These are phyloP conservation scores for Catharus ustulatus DNA, from an alignment of 2,797 vertebrate genomes.

Conservation along the genomic window DNA sequence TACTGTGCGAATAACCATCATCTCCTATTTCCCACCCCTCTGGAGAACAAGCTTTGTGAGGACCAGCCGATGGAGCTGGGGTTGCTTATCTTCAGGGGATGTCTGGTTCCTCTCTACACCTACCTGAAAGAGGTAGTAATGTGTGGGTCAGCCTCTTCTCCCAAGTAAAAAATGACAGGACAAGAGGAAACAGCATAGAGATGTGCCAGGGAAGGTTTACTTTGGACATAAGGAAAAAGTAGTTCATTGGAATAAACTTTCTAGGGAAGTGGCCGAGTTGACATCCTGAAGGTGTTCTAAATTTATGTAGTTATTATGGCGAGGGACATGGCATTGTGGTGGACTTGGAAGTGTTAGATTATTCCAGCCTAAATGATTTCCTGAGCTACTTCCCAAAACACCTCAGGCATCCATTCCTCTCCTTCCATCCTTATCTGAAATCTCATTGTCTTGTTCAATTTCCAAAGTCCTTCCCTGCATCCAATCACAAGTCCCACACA, in stretches of 20 bases:
- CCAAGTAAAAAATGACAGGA: neutral
- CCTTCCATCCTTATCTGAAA: neutral
- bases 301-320: neutral
- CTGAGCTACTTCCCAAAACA: neutral
- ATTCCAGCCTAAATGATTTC: neutral
- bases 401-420: neutral
- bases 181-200: neutral
- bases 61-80: neutral
- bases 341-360: neutral
- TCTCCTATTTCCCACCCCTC: neutral
- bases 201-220: neutral
- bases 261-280: neutral
- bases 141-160: neutral
- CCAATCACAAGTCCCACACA: neutral
- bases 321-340: neutral
- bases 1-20: neutral
- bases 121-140: neutral
- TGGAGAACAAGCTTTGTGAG: neutral
- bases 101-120: neutral
- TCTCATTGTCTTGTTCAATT: neutral
- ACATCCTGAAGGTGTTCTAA: neutral
- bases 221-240: neutral
- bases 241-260: neutral
- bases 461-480: neutral
- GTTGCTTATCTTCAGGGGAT: neutral